Evolutionary conservation across 2,113 vertebrate genomes (phyloP).

Genomic region (Microtus pennsylvanicus): DNA sequence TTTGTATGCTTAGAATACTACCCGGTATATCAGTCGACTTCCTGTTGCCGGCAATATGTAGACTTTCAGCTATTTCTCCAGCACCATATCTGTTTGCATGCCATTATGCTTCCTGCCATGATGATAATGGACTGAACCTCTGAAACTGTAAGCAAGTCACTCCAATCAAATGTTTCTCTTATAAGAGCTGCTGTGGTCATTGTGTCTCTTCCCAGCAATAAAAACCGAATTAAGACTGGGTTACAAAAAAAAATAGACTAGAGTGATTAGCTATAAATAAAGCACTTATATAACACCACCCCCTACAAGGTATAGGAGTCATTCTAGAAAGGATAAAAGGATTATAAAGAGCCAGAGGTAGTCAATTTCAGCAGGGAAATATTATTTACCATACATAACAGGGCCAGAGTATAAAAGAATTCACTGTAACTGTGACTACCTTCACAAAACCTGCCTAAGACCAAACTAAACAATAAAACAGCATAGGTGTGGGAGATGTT

Average conservation of each 20-base stretch:
- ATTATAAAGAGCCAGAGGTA: neutral
- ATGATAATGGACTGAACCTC: neutral
- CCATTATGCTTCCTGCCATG: accelerated
- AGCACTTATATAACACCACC: neutral
- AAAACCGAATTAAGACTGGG: neutral
- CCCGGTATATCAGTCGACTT: neutral
- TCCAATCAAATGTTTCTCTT: neutral
- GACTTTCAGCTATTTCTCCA: neutral
- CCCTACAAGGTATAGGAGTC: neutral
- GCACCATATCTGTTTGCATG: neutral
- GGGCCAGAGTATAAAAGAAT: neutral
- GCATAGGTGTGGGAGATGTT: neutral
- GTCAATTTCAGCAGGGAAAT: neutral
- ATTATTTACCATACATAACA: neutral
- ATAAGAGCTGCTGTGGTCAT: neutral
- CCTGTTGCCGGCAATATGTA: neutral
- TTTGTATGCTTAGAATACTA: neutral
- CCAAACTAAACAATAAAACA: neutral
- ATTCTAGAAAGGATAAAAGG: neutral
- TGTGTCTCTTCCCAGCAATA: neutral
- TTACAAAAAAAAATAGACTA: neutral
- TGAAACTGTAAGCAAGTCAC: neutral
- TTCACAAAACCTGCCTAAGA: neutral
- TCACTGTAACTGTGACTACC: neutral
- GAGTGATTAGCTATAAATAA: neutral